These are phyloP conservation scores for Ceratothoa steindachneri DNA, from an alignment of 2,888 invertebrate species.

Conservation along the genomic window DNA sequence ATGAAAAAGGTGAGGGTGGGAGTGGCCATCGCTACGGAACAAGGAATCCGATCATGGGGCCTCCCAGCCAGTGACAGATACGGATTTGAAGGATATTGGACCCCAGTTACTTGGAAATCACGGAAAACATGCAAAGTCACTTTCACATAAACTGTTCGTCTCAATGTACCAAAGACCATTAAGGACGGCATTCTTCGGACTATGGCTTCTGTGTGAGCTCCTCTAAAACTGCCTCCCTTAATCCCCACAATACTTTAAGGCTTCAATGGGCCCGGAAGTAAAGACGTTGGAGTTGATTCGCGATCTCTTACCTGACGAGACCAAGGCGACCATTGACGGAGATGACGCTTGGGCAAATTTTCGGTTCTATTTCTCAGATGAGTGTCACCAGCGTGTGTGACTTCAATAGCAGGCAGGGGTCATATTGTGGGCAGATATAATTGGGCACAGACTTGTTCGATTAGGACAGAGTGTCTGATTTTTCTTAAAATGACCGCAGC, in stretches of 20 bases:
- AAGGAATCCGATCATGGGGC: not conserved
- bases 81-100: not conserved
- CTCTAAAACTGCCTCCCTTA: not conserved
- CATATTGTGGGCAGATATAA: too few relatives aligned
- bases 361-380: too few relatives aligned
- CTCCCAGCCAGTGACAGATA: not conserved
- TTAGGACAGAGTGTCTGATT: too few relatives aligned
- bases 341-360: too few relatives aligned
- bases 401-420: too few relatives aligned
- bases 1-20: too few relatives aligned
- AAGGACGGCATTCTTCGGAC: not conserved
- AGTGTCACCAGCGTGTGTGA: too few relatives aligned
- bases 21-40: too few relatives aligned
- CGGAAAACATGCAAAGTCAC: not conserved
- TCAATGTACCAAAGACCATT: not conserved
- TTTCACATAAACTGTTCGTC: not conserved
- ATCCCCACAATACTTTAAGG: too few relatives aligned
- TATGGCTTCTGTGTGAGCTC: not conserved
- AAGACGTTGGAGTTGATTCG: not conserved
- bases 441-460: too few relatives aligned
- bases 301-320: not conserved
- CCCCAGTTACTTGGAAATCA: not conserved
- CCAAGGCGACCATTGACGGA: not conserved
- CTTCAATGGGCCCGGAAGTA: not conserved
- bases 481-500: too few relatives aligned